Conservation (phyloP, 2,113 vertebrate species). For the Seriola quinqueradiata region DNA sequence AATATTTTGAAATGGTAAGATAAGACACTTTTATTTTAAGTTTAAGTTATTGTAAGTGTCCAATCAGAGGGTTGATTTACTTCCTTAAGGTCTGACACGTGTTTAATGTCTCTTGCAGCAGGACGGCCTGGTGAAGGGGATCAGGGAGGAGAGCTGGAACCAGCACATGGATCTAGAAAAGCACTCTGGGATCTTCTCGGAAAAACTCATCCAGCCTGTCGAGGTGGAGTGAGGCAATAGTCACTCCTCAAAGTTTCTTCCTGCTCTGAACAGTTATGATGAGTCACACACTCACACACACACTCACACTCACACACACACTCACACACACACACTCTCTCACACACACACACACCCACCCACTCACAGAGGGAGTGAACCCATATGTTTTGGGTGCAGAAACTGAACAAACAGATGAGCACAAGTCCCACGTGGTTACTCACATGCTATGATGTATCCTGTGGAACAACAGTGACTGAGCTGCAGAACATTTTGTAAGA, state of each 20-base stretch:
- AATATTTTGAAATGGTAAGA: no score
- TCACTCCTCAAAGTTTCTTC: conserved; percentile 2
- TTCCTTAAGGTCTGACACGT: neutral
- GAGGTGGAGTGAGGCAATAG: conserved; percentile 65
- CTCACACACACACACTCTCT: neutral
- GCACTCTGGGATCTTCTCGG: conserved; percentile 66
- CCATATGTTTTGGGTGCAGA: conserved; percentile 56
- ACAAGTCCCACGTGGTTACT: conserved; percentile 27
- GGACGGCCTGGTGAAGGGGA: conserved; percentile 72
- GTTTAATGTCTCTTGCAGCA: conserved; percentile 58
- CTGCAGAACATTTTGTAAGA: conserved; percentile 40
- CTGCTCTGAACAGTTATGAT: conserved; percentile 24
- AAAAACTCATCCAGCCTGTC: conserved; percentile 67
- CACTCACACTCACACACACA: neutral
- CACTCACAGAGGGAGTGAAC: conserved; percentile 38
- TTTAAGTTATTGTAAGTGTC: neutral
- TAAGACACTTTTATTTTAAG: no score
- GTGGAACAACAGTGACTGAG: conserved; percentile 46
- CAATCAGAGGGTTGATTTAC: conserved; percentile 14
- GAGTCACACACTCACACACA: conserved; percentile 10
- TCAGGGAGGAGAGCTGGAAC: conserved; percentile 82
- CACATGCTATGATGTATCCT: conserved; percentile 55
- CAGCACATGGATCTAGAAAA: conserved; percentile 70
- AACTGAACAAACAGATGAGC: conserved; percentile 56
- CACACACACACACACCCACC: conserved; percentile 10